Base-by-base conservation (phyloP, 2,888 invertebrate species). In the Dynastes maya region DNA sequence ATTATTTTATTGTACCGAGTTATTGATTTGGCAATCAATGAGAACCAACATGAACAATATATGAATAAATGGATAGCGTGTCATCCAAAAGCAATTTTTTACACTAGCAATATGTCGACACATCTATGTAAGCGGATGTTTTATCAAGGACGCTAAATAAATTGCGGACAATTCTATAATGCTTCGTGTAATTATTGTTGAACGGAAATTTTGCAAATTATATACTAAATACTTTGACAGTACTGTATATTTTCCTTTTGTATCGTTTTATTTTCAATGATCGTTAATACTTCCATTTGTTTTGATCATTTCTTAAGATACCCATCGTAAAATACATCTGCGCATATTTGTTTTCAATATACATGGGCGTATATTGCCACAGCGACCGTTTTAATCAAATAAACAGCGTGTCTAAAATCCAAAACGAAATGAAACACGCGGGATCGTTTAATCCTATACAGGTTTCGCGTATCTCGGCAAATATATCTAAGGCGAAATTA, bases 401-500 rank as follows among this genome's bases (percentile, higher is more conserved):
- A 55, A 55, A 55, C 55, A 16, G 22, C 22, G n/a, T 9, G 16
- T 16, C 22, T 55, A 55, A 55, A 55, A 16, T 55, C 22, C 22
- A 8, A 55, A 55, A 55, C 55, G 55, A 55, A 22, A 22, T 22
- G 27, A 55, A 16, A 53, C n/a, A 55, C 55, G 9, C 27, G 55
- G 22, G 22, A 55, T 55, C 55, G 22, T 55, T 55, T 55, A 16
- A 55, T 27, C 8, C 55, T 22, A 16, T 22, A 55, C 55, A 1
- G 55, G 55, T 55, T 55, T 55, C 55, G 55, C 22, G 16, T 40
- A 67, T 45, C 65, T 67, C 40, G 9, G 40, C 16, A 67, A 67
- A 67, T 67, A 45, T 67, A 40, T 37, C 40, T 16, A 67, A 67
- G 65, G 65, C 65, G 40, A 49, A 70, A 70, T 70, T 70, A 53